phyloP scores from a whole-genome alignment of 2,888 invertebrate species.

The Dolichomitus sp. region DNA sequence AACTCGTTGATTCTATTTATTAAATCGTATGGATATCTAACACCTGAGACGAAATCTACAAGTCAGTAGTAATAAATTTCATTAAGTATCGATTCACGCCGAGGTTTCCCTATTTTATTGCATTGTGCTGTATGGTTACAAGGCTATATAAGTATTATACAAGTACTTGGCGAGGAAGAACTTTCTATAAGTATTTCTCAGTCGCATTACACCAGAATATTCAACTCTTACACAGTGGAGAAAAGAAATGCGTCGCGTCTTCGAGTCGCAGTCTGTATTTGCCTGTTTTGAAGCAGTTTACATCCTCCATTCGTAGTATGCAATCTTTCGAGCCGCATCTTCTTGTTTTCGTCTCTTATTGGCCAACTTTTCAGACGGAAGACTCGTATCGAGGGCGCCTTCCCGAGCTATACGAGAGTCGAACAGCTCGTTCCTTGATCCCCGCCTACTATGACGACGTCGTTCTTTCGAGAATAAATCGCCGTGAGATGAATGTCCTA shows the following conservation, averaged over 20 bases:
- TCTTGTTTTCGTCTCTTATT: conserved; percentile 81
- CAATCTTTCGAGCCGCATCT: conserved; percentile 71
- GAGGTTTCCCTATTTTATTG: neutral
- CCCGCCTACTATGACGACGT: conserved; percentile 36
- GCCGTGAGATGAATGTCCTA: conserved; percentile 33
- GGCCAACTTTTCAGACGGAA: conserved; percentile 80
- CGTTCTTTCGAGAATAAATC: conserved; percentile 53
- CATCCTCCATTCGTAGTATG: conserved; percentile 68
- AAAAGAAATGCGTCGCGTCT: conserved; percentile 42
- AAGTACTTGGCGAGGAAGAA: neutral
- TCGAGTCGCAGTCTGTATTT: conserved; percentile 67
- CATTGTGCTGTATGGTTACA: neutral
- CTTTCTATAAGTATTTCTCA: conserved; percentile 9
- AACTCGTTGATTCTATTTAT: neutral
- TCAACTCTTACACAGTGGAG: neutral
- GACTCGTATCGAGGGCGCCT: conserved; percentile 78
- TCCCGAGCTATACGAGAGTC: conserved; percentile 69
- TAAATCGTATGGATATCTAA: neutral
- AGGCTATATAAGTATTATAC: neutral
- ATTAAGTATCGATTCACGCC: neutral
- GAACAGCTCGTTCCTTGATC: conserved; percentile 42
- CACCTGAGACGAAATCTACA: neutral
- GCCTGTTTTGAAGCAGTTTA: conserved; percentile 79
- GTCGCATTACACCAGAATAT: conserved; percentile 12
- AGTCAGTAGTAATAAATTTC: neutral